Percentiles rank a stretch among this genome's conserved stretches.
Conservation (phyloP, 1,140 invertebrate species). For the Nixonia krombeini region DNA sequence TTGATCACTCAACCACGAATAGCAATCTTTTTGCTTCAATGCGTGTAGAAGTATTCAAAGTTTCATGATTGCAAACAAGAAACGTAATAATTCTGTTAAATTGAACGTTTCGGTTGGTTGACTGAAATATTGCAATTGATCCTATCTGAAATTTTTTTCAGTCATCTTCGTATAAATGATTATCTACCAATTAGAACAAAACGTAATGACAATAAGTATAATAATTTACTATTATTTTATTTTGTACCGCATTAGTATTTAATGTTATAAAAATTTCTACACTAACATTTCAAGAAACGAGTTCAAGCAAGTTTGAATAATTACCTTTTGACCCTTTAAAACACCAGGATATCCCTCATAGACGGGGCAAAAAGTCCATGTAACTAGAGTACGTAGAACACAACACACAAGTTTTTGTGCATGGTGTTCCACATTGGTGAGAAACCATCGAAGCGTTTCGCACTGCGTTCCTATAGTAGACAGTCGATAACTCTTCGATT, state of each 20-base stretch:
- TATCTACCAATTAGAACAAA: too few relatives aligned
- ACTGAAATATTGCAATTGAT: background rate
- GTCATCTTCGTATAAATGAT: too few relatives aligned
- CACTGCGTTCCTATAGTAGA: constrained; percentile 24
- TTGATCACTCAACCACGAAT: constrained; percentile 6
- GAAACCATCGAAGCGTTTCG: constrained; percentile 42
- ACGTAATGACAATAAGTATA: background rate
- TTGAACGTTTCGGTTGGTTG: background rate
- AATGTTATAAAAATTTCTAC: too few relatives aligned
- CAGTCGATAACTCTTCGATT: constrained; percentile 26
- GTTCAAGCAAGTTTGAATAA: constrained; percentile 17
- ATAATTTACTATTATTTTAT: background rate
- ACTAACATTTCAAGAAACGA: constrained; percentile 1
- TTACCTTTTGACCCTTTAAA: constrained; percentile 36
- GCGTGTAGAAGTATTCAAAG: background rate
- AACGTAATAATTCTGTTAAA: background rate
- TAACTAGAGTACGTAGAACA: constrained; percentile 45
- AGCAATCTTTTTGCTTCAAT: constrained; percentile 1
- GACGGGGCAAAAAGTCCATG: constrained; percentile 22
- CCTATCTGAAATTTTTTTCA: too few relatives aligned
- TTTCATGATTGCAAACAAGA: background rate
- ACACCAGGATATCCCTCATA: constrained; percentile 23
- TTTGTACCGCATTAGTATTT: too few relatives aligned
- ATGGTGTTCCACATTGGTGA: constrained; percentile 38
- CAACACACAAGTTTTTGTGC: constrained; percentile 48